A percentile compares a stretch with the other conserved stretches of the same genome.
Evolutionary conservation across 1,140 invertebrate genomes (phyloP).

Genomic region (Pemphigus obesinymphae): DNA sequence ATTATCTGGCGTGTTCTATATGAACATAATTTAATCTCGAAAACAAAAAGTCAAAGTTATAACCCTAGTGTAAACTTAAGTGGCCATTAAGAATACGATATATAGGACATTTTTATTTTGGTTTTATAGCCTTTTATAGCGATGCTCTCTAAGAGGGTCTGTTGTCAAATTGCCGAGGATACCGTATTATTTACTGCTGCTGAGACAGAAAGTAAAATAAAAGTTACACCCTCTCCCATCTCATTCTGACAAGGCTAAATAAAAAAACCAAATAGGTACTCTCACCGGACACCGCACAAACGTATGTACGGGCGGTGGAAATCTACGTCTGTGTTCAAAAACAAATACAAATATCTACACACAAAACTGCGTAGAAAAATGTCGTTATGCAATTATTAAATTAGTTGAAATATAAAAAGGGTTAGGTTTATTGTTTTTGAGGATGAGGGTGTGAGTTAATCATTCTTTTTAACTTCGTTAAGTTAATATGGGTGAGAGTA

Average conservation of each 20-base stretch:
- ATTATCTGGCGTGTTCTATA: slow-evolving; percentile 14
- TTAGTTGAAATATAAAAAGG: no score
- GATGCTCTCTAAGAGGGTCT: slow-evolving; percentile 18
- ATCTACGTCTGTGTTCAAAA: neutral
- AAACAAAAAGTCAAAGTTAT: slow-evolving; percentile 26
- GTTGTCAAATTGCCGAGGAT: slow-evolving; percentile 19
- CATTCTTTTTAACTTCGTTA: no score
- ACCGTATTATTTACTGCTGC: slow-evolving; percentile 15
- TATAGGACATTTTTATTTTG: slow-evolving; percentile 24
- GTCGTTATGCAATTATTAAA: no score
- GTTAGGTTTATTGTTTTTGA: no score
- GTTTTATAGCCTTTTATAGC: slow-evolving; percentile 30
- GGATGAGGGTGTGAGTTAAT: no score
- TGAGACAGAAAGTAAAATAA: slow-evolving; percentile 18
- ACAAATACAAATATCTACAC: no score
- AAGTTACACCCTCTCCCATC: neutral
- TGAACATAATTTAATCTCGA: slow-evolving; percentile 28
- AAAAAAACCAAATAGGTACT: slow-evolving; percentile 1
- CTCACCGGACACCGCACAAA: neutral
- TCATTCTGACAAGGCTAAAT: neutral
- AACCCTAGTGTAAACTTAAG: slow-evolving; percentile 26
- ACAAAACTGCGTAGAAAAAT: no score
- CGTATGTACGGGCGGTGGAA: neutral
- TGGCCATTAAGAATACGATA: slow-evolving; percentile 28
- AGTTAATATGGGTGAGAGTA: no score